These are phyloP conservation scores for Betta splendens DNA, from an alignment of 2,797 vertebrate genomes.

Conservation along the genomic window DNA sequence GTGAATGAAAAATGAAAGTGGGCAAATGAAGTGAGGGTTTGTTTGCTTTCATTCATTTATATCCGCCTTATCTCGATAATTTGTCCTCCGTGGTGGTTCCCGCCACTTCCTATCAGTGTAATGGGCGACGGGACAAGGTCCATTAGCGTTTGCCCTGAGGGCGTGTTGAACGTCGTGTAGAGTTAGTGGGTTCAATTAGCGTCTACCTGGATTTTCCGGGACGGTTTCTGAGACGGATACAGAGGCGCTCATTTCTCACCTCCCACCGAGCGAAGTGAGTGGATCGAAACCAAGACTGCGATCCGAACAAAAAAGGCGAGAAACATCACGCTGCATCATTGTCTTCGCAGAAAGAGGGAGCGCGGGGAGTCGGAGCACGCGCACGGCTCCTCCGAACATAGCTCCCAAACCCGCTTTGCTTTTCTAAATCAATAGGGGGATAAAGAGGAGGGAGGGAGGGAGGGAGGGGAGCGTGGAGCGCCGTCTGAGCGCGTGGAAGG, in stretches of 20 bases:
- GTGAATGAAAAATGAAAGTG: not conserved
- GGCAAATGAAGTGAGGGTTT: not conserved
- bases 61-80: not conserved
- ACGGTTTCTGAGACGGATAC: constrained; percentile 48
- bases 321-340: constrained; percentile 6
- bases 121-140: constrained; percentile 45
- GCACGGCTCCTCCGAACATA: constrained; percentile 14
- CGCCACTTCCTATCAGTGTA: constrained; percentile 40
- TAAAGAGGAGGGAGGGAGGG: too few species aligned
- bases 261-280: accelerated
- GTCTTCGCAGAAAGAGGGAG: not conserved
- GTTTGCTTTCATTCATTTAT: not conserved
- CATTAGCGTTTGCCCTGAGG: constrained; percentile 18
- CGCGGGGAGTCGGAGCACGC: constrained; percentile 8
- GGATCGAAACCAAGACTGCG: not conserved
- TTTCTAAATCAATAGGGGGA: not conserved
- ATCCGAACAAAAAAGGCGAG: constrained; percentile 2
- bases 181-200: constrained; percentile 13
- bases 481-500: constrained; percentile 20
- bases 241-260: not conserved
- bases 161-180: not conserved
- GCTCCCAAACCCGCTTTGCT: constrained; percentile 20
- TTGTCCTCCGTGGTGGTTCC: constrained; percentile 9
- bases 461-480: constrained; percentile 2
- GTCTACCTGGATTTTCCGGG: constrained; percentile 38